Evolutionary conservation across 2,797 vertebrate genomes (phyloP).

Genomic region (Lacerta viridis): DNA sequence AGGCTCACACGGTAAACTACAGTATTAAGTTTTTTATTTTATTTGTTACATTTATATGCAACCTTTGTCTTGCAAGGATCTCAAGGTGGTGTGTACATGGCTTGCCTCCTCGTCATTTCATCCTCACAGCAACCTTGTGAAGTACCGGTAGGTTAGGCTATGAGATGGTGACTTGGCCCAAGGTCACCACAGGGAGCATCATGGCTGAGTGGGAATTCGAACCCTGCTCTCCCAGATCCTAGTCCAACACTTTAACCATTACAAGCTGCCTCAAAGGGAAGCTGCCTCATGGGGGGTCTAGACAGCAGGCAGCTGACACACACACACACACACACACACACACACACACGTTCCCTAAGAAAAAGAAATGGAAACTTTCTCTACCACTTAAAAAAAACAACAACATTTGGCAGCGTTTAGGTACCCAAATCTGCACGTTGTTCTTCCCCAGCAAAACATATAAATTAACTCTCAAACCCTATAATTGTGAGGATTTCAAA

Average conservation of each 20-base stretch:
- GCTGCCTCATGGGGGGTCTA: neutral
- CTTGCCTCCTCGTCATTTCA: no score
- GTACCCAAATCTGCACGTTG: neutral
- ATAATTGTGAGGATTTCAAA: conserved; percentile 4
- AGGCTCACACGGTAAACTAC: neutral
- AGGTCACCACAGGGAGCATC: no score
- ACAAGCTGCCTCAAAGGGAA: neutral
- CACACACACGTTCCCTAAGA: neutral
- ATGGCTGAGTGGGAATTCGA: no score
- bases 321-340: no score
- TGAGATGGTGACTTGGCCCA: no score
- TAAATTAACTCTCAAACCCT: conserved; percentile 9
- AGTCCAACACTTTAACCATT: no score
- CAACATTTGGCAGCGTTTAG: conserved; percentile 1
- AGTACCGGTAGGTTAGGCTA: no score
- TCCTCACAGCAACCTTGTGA: neutral
- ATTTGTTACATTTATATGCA: no score
- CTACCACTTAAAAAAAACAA: neutral
- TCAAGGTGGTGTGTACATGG: no score
- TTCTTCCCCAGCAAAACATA: neutral
- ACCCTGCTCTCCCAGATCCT: no score
- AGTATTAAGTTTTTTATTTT: neutral
- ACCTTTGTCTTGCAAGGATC: no score
- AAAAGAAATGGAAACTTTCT: neutral
- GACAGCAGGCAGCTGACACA: neutral